phyloP scores from a whole-genome alignment of 2,888 invertebrate genomes.

The Bhutanitis thaidina region DNA sequence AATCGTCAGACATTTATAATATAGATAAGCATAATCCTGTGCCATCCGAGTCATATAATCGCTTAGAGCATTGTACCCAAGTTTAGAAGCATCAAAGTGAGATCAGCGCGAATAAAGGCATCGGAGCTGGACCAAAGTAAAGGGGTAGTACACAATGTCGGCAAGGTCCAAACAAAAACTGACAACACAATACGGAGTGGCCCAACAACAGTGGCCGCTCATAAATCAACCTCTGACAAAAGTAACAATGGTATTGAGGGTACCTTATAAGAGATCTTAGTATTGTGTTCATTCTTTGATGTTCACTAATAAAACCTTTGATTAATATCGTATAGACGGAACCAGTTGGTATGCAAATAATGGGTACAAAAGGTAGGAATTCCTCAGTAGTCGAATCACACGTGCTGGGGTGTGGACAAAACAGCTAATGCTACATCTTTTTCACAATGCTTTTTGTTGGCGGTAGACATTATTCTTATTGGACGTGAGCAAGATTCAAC shows the following conservation, averaged over 20 bases:
- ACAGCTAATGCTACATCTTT: conserved; percentile 66
- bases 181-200: conserved; percentile 76
- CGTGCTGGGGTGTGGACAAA: conserved; percentile 67
- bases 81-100: conserved; percentile 72
- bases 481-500: conserved; percentile 31
- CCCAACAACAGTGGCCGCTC: conserved; percentile 77
- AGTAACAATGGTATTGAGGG: conserved; percentile 79
- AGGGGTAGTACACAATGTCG: conserved; percentile 76
- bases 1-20: too few species aligned
- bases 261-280: conserved; percentile 80
- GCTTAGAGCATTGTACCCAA: conserved; percentile 56
- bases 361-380: conserved; percentile 57
- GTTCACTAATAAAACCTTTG: conserved; percentile 80
- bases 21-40: conserved; percentile 26
- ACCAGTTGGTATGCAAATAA: conserved; percentile 79
- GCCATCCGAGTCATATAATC: conserved; percentile 39
- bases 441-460: conserved; percentile 59
- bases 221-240: conserved; percentile 79
- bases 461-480: conserved; percentile 44
- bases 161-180: conserved; percentile 76
- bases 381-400: conserved; percentile 69
- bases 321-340: conserved; percentile 78
- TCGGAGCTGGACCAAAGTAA: conserved; percentile 63
- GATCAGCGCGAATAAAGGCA: conserved; percentile 72
- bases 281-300: conserved; percentile 78